Conservation (phyloP, 2,888 invertebrate species). For the Chloroclystis v-ata region DNA sequence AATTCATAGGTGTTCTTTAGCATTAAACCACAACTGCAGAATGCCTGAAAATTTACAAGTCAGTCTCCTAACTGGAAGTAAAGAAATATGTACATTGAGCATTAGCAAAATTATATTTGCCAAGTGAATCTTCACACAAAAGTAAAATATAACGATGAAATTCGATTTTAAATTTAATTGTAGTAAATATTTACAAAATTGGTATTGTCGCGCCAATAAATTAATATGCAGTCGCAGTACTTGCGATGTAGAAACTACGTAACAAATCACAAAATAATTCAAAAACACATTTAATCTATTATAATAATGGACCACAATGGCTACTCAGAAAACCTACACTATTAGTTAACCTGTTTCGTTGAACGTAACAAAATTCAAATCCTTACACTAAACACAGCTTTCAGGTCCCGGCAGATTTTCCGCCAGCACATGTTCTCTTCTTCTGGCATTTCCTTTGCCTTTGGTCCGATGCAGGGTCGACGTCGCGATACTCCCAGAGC, state of each 20-base stretch:
- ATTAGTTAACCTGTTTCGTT: conserved; percentile 36
- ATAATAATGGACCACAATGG: conserved; percentile 28
- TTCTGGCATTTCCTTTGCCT: conserved; percentile 71
- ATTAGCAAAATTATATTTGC: conserved; percentile 23
- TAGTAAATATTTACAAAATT: conserved; percentile 26
- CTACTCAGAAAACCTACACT: conserved; percentile 32
- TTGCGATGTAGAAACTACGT: not conserved
- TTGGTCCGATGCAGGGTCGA: conserved; percentile 72
- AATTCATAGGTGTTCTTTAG: conserved; percentile 13
- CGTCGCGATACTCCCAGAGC: conserved; percentile 65
- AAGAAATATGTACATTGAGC: conserved; percentile 26
- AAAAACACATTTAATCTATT: conserved; percentile 10
- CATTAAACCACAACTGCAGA: conserved; percentile 16
- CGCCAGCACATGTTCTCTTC: conserved; percentile 88
- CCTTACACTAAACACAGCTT: conserved; percentile 84
- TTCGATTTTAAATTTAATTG: not conserved
- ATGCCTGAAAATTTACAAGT: conserved; percentile 17
- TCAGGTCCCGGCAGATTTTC: conserved; percentile 92
- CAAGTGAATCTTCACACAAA: conserved; percentile 9
- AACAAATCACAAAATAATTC: conserved; percentile 9
- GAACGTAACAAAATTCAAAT: conserved; percentile 34
- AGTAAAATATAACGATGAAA: not conserved
- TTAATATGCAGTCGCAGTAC: too few relatives aligned
- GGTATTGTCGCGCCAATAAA: conserved; percentile 34
- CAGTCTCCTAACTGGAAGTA: conserved; percentile 25